A percentile compares a stretch with the other conserved stretches of the same genome.
These are phyloP conservation scores for Montipora capricornis DNA, from an alignment of 64 coral and sea anemone genomes.

Conservation along the genomic window DNA sequence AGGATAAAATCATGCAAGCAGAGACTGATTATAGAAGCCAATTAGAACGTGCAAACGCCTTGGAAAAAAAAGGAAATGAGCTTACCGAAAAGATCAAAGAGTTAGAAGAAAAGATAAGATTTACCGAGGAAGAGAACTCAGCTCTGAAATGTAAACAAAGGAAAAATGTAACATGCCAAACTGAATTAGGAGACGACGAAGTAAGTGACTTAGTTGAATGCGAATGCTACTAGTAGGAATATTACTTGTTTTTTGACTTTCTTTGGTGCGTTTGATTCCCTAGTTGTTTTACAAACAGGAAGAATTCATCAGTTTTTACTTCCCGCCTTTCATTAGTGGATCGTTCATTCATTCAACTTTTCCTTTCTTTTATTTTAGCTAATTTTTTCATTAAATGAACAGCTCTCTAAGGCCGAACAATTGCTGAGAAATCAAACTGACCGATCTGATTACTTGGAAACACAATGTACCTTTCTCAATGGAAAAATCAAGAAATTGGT, in stretches of 20 bases:
- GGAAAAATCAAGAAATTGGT: not conserved
- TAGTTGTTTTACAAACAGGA: no score
- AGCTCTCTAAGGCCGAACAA: not conserved
- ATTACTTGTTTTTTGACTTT: no score
- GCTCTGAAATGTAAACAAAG: not conserved
- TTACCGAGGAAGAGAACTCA: not conserved
- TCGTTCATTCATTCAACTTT: no score
- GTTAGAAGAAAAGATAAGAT: not conserved
- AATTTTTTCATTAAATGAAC: not conserved
- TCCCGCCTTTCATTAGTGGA: no score
- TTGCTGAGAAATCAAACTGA: not conserved
- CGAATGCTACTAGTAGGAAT: no score
- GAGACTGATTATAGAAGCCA: not conserved
- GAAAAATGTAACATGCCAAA: not conserved
- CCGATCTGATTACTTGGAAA: not conserved
- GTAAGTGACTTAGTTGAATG: not conserved
- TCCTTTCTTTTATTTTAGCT: not conserved
- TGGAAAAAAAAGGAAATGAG: not conserved
- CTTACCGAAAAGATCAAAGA: not conserved
- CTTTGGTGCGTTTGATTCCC: no score
- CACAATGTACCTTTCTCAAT: slow-evolving; percentile 14
- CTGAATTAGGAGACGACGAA: not conserved
- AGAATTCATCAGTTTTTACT: no score
- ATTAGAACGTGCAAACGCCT: not conserved
- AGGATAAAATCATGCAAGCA: not conserved